phyloP scores from a whole-genome alignment of 1,140 invertebrate species.

The Nasonia vitripennis region DNA sequence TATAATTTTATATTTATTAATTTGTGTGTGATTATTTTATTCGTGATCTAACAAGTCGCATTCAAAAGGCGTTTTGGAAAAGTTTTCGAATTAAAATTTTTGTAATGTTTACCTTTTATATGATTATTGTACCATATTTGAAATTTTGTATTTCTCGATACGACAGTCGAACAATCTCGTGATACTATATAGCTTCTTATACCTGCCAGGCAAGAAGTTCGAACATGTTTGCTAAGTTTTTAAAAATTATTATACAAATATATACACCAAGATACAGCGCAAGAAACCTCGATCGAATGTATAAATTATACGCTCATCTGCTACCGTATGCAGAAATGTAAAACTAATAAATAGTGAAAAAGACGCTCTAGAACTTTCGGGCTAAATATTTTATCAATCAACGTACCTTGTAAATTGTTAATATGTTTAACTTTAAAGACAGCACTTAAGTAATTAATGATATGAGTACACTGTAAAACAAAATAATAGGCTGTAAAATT shows the following conservation, averaged over 20 bases:
- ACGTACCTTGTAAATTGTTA: not conserved
- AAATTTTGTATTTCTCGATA: not conserved
- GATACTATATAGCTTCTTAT: not conserved
- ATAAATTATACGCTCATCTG: not conserved
- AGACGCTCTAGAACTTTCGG: not conserved
- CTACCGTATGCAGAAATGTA: too few species aligned
- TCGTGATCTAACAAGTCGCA: not conserved
- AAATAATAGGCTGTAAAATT: not conserved
- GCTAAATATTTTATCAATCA: not conserved
- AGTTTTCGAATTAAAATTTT: not conserved
- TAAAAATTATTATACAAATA: not conserved
- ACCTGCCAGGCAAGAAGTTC: not conserved
- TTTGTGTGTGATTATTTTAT: conserved; percentile 38
- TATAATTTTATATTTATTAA: conserved; percentile 45
- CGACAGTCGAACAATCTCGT: conserved; percentile 4
- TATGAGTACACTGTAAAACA: not conserved
- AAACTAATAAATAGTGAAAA: too few species aligned
- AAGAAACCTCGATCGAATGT: not conserved
- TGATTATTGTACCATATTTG: not conserved
- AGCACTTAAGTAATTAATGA: not conserved
- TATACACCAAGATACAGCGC: not conserved
- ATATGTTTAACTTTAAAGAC: not conserved
- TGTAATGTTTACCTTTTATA: not conserved
- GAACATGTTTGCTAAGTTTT: not conserved
- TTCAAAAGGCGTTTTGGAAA: conserved; percentile 3